Conservation (phyloP, 2,888 invertebrate species). For the Melipona beecheii region DNA sequence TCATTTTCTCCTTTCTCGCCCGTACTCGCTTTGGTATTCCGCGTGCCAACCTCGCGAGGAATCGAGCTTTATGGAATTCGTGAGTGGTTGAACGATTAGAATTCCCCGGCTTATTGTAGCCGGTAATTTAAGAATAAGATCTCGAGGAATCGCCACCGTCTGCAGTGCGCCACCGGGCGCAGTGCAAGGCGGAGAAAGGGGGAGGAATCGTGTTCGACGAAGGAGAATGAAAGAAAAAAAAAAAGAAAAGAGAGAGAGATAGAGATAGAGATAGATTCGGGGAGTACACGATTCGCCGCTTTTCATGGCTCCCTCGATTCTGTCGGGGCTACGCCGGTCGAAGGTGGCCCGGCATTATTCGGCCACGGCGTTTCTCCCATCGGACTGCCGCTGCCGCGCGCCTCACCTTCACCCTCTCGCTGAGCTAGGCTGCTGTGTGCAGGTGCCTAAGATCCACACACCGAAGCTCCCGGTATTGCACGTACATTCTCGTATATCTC, state of each 20-base stretch:
- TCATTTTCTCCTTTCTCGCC: too few species aligned
- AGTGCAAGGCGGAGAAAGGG: too few species aligned
- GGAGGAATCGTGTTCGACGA: too few species aligned
- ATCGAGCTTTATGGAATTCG: slow-evolving; percentile 4
- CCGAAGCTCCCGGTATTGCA: slow-evolving; percentile 12
- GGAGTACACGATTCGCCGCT: slow-evolving; percentile 37
- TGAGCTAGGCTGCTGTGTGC: slow-evolving; percentile 33
- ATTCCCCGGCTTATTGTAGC: not conserved
- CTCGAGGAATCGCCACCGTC: not conserved
- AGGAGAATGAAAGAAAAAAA: not conserved
- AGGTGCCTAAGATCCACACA: slow-evolving; percentile 50
- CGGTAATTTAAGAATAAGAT: not conserved
- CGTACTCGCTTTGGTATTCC: slow-evolving; percentile 4
- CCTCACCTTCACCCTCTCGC: slow-evolving; percentile 6
- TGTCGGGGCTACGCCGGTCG: slow-evolving; percentile 20
- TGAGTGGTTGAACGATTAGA: slow-evolving; percentile 9
- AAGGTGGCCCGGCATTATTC: slow-evolving; percentile 54
- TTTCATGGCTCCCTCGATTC: slow-evolving; percentile 46
- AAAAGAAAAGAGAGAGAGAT: not conserved
- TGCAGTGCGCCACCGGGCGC: too few species aligned
- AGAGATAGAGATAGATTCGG: not conserved
- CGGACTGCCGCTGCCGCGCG: not conserved
- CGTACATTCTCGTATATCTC: slow-evolving; percentile 41
- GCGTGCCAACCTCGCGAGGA: not conserved
- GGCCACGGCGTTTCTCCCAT: slow-evolving; percentile 56